Percentiles rank a stretch among this genome's conserved stretches.
Evolutionary conservation across 2,113 vertebrate species (phyloP).

Genomic region (Paracanthobrama guichenoti): DNA sequence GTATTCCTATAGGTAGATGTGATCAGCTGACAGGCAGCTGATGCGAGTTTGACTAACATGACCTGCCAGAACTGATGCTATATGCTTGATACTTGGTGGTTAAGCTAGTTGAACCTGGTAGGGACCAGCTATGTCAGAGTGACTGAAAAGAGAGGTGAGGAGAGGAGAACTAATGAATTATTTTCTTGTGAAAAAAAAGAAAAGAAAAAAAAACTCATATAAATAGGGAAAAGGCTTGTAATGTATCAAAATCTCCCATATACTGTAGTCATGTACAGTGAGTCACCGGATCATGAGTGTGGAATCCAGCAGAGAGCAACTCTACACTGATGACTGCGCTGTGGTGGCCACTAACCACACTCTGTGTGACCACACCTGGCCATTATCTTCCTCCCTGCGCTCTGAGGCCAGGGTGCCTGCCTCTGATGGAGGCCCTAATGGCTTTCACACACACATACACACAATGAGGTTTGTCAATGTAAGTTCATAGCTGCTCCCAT

Average conservation of each 20-base stretch:
- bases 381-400: slow-evolving; percentile 51
- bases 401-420: slow-evolving; percentile 37
- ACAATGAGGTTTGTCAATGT: slow-evolving; percentile 33
- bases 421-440: slow-evolving; percentile 54
- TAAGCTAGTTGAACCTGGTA: background rate
- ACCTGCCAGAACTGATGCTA: no score
- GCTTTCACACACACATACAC: slow-evolving; percentile 47
- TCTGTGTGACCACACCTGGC: slow-evolving; percentile 46
- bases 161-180: background rate
- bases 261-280: slow-evolving; percentile 6
- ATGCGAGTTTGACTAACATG: no score
- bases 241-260: slow-evolving; percentile 9
- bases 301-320: slow-evolving; percentile 32
- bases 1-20: no score
- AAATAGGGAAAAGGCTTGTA: background rate
- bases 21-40: no score
- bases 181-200: background rate
- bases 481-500: slow-evolving; percentile 41
- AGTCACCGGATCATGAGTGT: slow-evolving; percentile 11
- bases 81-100: background rate
- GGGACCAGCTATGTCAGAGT: no score
- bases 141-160: background rate
- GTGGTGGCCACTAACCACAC: slow-evolving; percentile 47
- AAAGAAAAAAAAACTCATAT: background rate
- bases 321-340: slow-evolving; percentile 17